These are phyloP conservation scores for Thrips palmi DNA, from an alignment of 1,140 invertebrate species.

Conservation along the genomic window DNA sequence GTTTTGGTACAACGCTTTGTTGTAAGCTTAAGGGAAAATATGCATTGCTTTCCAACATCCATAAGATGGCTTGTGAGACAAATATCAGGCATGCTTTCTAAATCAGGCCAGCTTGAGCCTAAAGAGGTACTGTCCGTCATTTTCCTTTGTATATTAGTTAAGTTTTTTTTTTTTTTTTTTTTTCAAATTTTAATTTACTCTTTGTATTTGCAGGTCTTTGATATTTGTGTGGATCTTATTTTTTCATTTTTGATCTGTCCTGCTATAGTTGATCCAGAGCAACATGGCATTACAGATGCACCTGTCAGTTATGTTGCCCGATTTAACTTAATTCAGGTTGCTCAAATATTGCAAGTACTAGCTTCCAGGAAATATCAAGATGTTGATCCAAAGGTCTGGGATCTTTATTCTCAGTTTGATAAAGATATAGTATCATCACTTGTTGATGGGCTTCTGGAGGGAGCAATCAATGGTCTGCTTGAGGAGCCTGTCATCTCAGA, in stretches of 20 bases:
- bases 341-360: slow-evolving; percentile 79
- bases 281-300: slow-evolving; percentile 85
- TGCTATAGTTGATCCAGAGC: slow-evolving; percentile 89
- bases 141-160: neutral
- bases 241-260: slow-evolving; percentile 91
- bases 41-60: slow-evolving; percentile 81
- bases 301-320: slow-evolving; percentile 80
- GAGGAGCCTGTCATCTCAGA: slow-evolving; percentile 33
- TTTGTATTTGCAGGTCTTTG: slow-evolving; percentile 38
- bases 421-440: slow-evolving; percentile 46
- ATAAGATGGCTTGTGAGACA: slow-evolving; percentile 59
- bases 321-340: slow-evolving; percentile 81
- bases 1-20: slow-evolving; percentile 69
- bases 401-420: slow-evolving; percentile 62
- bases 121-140: slow-evolving; percentile 35
- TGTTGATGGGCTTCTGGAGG: slow-evolving; percentile 47
- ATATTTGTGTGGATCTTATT: slow-evolving; percentile 80
- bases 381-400: slow-evolving; percentile 47
- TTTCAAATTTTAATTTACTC: slow-evolving; percentile 5
- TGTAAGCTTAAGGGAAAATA: slow-evolving; percentile 62
- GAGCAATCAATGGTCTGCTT: slow-evolving; percentile 30
- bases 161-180: slow-evolving; percentile 1
- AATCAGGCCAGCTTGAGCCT: slow-evolving; percentile 35
- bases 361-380: slow-evolving; percentile 69
- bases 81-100: slow-evolving; percentile 47